These are phyloP conservation scores for Boloria euphrosyne DNA, from an alignment of 2,888 invertebrate genomes.

Conservation along the genomic window DNA sequence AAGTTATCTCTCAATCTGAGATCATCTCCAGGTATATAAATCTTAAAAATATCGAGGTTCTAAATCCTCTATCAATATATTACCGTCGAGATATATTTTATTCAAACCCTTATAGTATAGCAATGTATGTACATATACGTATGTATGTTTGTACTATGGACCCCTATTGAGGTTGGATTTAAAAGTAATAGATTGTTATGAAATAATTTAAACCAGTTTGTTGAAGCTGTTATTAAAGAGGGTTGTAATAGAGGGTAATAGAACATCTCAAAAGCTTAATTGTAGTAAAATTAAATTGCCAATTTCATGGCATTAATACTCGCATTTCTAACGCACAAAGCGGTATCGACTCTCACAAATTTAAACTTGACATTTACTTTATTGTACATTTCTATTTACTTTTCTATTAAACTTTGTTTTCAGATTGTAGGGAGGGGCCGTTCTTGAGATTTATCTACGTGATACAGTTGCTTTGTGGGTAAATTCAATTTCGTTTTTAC, in stretches of 20 bases:
- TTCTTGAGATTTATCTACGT: slow-evolving; percentile 70
- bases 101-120: too few relatives aligned
- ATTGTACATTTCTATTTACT: slow-evolving; percentile 73
- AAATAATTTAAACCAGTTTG: too few relatives aligned
- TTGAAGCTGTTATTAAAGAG: neutral
- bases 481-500: slow-evolving; percentile 80
- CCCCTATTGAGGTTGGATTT: too few relatives aligned
- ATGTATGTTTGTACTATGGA: too few relatives aligned
- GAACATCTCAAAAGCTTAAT: neutral
- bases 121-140: too few relatives aligned
- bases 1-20: slow-evolving; percentile 56
- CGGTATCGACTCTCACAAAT: slow-evolving; percentile 48
- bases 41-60: neutral
- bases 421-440: slow-evolving; percentile 68
- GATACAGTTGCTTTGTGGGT: slow-evolving; percentile 75
- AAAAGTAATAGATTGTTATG: too few relatives aligned
- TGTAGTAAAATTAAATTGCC: neutral
- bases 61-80: neutral
- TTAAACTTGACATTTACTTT: slow-evolving; percentile 70
- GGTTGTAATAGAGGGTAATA: neutral
- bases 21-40: slow-evolving; percentile 1
- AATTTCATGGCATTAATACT: slow-evolving; percentile 6
- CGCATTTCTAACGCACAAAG: slow-evolving; percentile 6
- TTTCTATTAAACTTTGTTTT: slow-evolving; percentile 79
- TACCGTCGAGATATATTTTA: neutral